Conservation (phyloP, 2,797 vertebrate species). For the Hirundo rustica region DNA sequence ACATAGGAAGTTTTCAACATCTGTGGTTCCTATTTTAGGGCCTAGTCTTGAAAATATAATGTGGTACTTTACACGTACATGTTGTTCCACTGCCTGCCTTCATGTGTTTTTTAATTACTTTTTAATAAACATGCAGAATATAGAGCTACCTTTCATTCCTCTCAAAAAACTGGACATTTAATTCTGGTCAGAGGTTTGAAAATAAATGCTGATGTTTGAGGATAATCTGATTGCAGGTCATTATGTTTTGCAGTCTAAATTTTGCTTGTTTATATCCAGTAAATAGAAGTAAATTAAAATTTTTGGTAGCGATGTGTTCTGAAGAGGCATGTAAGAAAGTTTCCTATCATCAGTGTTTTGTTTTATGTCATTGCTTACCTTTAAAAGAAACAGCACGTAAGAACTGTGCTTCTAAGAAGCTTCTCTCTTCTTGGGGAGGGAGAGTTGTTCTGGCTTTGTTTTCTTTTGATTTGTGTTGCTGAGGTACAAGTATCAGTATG, state of each 20-base stretch:
- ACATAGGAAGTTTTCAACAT: conserved; percentile 53
- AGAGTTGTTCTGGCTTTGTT: not conserved
- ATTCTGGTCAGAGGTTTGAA: not conserved
- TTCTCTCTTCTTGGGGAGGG: not conserved
- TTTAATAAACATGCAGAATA: not conserved
- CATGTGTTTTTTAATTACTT: conserved; percentile 3
- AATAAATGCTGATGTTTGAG: not conserved
- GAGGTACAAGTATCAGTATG: not conserved
- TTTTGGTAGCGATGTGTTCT: not conserved
- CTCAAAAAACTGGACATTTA: not conserved
- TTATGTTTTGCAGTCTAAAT: not conserved
- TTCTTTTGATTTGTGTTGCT: not conserved
- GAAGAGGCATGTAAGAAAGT: not conserved
- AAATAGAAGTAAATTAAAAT: not conserved
- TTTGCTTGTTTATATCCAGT: not conserved
- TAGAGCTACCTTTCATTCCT: not conserved
- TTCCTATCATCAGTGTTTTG: not conserved
- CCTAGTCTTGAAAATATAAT: conserved; percentile 25
- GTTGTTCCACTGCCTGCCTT: conserved; percentile 26
- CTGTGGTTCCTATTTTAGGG: conserved; percentile 49
- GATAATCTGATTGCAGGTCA: not conserved
- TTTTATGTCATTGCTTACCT: not conserved
- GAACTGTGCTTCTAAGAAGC: not conserved
- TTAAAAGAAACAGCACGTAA: not conserved
- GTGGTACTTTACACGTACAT: conserved; percentile 4